These are phyloP conservation scores for Hyperoplus immaculatus DNA, from an alignment of 2,797 vertebrate genomes.

Conservation along the genomic window DNA sequence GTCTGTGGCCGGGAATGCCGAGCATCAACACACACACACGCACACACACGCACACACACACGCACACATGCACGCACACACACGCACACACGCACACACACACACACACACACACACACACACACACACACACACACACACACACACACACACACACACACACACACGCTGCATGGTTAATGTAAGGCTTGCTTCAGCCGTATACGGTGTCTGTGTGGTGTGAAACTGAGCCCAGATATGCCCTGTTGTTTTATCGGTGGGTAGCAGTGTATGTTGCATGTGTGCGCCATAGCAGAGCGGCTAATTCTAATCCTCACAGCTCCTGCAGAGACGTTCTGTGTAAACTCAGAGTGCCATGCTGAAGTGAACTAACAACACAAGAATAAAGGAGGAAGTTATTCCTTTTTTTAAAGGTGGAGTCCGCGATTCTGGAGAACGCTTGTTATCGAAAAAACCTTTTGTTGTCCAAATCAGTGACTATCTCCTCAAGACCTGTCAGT, in stretches of 20 bases:
- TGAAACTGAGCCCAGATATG: slow-evolving; percentile 43
- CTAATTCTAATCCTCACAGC: slow-evolving; percentile 74
- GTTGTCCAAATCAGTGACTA: no score
- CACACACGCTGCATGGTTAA: slow-evolving; percentile 39
- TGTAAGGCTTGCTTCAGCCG: slow-evolving; percentile 27
- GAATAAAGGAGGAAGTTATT: background rate
- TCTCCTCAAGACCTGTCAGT: no score
- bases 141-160: slow-evolving; percentile 49
- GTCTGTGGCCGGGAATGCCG: slow-evolving; percentile 53
- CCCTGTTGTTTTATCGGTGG: slow-evolving; percentile 74
- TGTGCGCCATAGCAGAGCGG: slow-evolving; percentile 65
- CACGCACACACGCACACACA: slow-evolving; percentile 38
- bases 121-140: slow-evolving; percentile 17
- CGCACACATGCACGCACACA: background rate
- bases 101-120: slow-evolving; percentile 26
- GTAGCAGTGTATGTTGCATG: slow-evolving; percentile 68
- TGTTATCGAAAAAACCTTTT: no score
- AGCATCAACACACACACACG: slow-evolving; percentile 26
- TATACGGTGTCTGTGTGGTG: slow-evolving; percentile 23
- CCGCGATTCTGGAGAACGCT: no score
- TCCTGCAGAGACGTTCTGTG: slow-evolving; percentile 52
- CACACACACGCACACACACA: slow-evolving; percentile 30
- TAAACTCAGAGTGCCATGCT: slow-evolving; percentile 38
- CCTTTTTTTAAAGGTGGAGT: no score
- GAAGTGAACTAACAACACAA: slow-evolving; percentile 34